Base-by-base conservation (phyloP, 2,888 invertebrate species). In the Lysandra bellargus region DNA sequence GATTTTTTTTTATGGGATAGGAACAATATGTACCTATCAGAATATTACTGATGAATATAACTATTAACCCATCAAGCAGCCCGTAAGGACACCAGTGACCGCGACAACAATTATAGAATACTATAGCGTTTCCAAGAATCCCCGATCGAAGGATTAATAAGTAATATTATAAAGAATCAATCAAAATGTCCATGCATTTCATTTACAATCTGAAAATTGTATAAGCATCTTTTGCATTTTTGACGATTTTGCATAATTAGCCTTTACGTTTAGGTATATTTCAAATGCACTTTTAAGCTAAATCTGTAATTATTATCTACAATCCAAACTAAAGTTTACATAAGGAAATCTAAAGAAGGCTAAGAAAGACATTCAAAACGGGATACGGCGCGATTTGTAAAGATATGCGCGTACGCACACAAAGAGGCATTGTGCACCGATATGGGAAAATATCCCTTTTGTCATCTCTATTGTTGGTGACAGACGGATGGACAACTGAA, bases 401-500 rank as follows among this genome's bases (percentile, higher is more conserved):
- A 86, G 88, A 83, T 84, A 83, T 85, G 86, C 86, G 85, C 84
- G 85, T 83, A 82, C 86, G 84, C 81, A 80, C 74, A 92, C 91
- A 92, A 92, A 90, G 90, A 84, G 80, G 84, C 86, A 92, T 92
- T 93, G 93, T 93, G 88, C 89, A 89, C 90, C 88, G 89, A 90
- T 93, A 94, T 92, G 91, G 91, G 92, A 92, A 93, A 92, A 93
- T 91, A 93, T 92, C 85, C 88, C 90, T 89, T 93, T 92, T 94
- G 93, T 93, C 92, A 90, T 89, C 87, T 83, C 89, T 86, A 93
- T 94, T 93, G 93, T 93, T 83, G 84, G 81, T 88, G 92, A 92
- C 91, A 89, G 92, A 93, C 91, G 85, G 91, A 93, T 88, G 86
- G 93, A 94, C 93, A 92, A 90, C 91, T 93, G 92, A 93, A 94